Base-by-base conservation (phyloP, 2,113 vertebrate genomes). In the Misgurnus mizolepis region DNA sequence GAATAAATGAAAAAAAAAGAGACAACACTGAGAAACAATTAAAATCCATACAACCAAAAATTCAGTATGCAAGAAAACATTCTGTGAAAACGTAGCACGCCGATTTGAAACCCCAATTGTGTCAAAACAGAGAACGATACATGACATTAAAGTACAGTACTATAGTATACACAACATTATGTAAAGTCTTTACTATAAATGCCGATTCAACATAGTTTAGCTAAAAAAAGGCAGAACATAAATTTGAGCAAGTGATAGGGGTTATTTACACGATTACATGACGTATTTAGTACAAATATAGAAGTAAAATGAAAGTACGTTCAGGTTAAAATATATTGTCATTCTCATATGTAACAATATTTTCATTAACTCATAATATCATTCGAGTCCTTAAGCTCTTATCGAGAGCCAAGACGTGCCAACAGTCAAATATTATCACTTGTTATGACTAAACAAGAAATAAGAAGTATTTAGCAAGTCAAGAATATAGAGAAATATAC, bases 211-310 rank as follows among this genome's bases (percentile, higher is more conserved):
- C 62, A 71, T 71, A 81, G 67, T 56, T 83, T 55, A 62, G 27
- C 65, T 67, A 58, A 71, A 80, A 50, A 60, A 41, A 77, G 72
- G 72, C 69, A 68, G 22, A 77, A 79, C 56, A 49, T 14, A 47
- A 65, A 70, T 61, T 47, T 67, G 69, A 66, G 70, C 68, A 70
- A 79, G 40, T 27, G 34, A 9, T 66, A 62, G 77, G 27, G 61
- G 80, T 79, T 72, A 73, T 81, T 82, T 70, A 83, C 81, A 80
- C 49, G 22, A 53, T 77, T 41, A 77, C 62, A 66, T 80, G 69
- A 77, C 73, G 1, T 82, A 69, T 64, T 75, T 53, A 66, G 76
- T 86, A 88, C 80, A 86, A 86, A 86, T 82, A 86, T 85, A 82
- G 65, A 86, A 81, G 77, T 69, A 85, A 85, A 81, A 67, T 79